phyloP scores from a whole-genome alignment of 1,140 invertebrate species.

The Apocrypta bakeri region DNA sequence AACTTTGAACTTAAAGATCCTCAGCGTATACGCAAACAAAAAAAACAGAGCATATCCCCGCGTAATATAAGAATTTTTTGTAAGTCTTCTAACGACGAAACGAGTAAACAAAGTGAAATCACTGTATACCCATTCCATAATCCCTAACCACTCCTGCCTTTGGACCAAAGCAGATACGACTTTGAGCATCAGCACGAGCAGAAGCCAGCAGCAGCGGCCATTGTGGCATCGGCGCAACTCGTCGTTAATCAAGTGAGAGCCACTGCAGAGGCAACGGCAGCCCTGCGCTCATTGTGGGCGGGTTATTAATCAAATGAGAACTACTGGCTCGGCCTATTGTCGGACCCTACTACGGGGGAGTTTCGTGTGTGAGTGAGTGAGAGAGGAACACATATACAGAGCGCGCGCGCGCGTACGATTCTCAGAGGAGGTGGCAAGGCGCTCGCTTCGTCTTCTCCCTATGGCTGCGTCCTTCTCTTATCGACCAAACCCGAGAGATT shows the following conservation, averaged over 20 bases:
- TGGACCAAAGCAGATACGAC: not conserved
- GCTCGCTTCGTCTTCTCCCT: not conserved
- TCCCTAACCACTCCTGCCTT: not conserved
- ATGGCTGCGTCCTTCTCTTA: not conserved
- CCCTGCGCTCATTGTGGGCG: constrained; percentile 60
- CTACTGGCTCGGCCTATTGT: constrained; percentile 66
- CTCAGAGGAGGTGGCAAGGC: constrained; percentile 8
- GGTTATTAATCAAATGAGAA: constrained; percentile 73
- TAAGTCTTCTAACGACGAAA: not conserved
- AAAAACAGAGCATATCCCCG: too few relatives aligned
- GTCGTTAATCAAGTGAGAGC: constrained; percentile 68
- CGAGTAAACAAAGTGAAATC: not conserved
- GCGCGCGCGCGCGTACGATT: not conserved
- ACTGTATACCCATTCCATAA: not conserved
- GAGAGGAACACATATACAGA: not conserved
- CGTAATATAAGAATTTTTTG: too few relatives aligned
- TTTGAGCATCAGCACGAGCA: not conserved
- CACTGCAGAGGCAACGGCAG: constrained; percentile 59
- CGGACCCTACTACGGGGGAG: constrained; percentile 35
- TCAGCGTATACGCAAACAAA: too few relatives aligned
- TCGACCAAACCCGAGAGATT: constrained; percentile 5
- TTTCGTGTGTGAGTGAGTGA: not conserved
- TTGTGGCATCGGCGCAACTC: constrained; percentile 54
- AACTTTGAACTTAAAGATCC: too few relatives aligned
- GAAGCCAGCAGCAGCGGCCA: constrained; percentile 16